These are phyloP conservation scores for Chloroceryle inda DNA, from an alignment of 2,797 vertebrate genomes.

Conservation along the genomic window DNA sequence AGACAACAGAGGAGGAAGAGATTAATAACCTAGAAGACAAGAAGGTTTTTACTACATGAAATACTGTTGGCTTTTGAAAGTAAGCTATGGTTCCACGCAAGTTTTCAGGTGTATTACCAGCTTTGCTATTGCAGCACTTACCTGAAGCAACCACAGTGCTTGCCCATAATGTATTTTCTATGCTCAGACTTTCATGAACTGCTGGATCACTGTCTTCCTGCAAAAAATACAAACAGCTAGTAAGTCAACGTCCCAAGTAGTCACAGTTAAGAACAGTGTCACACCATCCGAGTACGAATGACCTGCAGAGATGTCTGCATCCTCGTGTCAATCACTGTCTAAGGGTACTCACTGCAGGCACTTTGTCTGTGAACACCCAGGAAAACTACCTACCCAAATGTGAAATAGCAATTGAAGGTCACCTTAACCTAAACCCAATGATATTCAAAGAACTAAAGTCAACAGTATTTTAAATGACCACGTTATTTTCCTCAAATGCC, in stretches of 20 bases:
- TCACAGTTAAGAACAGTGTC: not conserved
- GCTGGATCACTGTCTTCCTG: slow-evolving; percentile 95
- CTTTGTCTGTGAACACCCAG: not conserved
- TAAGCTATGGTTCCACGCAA: not conserved
- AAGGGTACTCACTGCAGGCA: not conserved
- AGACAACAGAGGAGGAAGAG: not conserved
- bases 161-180: slow-evolving; percentile 97
- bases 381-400: not conserved
- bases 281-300: not conserved
- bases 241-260: not conserved
- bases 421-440: not conserved
- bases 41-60: not conserved
- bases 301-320: not conserved
- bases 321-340: not conserved
- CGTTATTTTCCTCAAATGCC: not conserved
- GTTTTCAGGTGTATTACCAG: not conserved
- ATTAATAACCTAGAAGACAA: not conserved
- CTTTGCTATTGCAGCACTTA: slow-evolving; percentile 64
- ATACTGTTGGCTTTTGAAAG: too few relatives aligned
- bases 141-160: slow-evolving; percentile 97
- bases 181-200: slow-evolving; percentile 93
- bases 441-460: not conserved
- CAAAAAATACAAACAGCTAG: not conserved
- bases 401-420: not conserved
- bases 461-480: not conserved